Conservation (phyloP, 2,888 invertebrate species). For the Anthophora plumipes region DNA sequence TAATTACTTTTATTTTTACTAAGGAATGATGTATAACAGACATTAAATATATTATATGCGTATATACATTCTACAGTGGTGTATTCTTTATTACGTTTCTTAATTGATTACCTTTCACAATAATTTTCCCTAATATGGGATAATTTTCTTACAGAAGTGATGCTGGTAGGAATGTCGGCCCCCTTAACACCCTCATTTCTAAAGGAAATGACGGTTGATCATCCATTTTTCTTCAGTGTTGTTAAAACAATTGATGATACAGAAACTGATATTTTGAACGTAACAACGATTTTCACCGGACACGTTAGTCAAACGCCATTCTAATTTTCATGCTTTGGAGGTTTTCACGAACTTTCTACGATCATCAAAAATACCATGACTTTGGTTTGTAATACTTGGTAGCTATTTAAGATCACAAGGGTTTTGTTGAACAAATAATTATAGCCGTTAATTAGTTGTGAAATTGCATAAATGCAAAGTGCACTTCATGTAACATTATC, state of each 20-base stretch:
- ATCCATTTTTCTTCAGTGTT: conserved; percentile 48
- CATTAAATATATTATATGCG: background rate
- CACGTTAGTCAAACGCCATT: conserved; percentile 16
- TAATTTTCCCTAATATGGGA: background rate
- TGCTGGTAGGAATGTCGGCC: background rate
- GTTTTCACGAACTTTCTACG: too few species aligned
- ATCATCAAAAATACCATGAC: background rate
- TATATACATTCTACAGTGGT: background rate
- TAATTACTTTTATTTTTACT: too few species aligned
- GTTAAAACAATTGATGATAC: background rate
- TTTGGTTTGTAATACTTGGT: background rate
- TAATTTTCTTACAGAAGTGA: conserved; percentile 36
- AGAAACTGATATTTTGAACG: background rate
- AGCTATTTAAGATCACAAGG: too few species aligned
- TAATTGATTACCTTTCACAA: background rate
- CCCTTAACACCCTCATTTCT: background rate
- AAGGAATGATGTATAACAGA: background rate
- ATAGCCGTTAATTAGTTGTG: background rate
- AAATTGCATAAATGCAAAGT: background rate
- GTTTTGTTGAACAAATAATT: background rate
- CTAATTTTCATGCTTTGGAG: too few species aligned
- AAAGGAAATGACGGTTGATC: conserved; percentile 17
- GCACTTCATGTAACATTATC: background rate
- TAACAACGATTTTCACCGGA: conserved; percentile 40
- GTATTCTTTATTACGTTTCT: background rate